Evolutionary conservation across 1,140 invertebrate genomes (phyloP).

Genomic region (Diabrotica virgifera): DNA sequence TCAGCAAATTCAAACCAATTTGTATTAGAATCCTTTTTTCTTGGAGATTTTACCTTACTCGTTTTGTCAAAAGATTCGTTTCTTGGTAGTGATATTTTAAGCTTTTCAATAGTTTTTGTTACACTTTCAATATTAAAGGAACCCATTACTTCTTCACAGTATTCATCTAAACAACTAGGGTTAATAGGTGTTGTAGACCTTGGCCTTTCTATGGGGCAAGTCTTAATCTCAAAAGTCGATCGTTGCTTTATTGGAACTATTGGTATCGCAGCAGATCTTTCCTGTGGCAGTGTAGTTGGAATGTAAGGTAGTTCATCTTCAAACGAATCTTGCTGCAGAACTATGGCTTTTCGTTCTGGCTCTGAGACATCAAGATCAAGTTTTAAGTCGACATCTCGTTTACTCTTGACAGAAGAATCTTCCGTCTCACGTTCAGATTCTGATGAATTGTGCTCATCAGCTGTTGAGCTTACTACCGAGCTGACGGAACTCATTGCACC

Average conservation of each 20-base stretch:
- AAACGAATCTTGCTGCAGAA: constrained; percentile 76
- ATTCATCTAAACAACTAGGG: constrained; percentile 75
- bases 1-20: constrained; percentile 65
- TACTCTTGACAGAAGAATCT: constrained; percentile 52
- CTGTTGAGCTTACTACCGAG: constrained; percentile 17
- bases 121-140: constrained; percentile 39
- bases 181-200: constrained; percentile 80
- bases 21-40: constrained; percentile 49
- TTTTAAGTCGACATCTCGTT: constrained; percentile 45
- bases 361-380: constrained; percentile 50
- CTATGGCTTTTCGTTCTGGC: constrained; percentile 70
- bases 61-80: constrained; percentile 51
- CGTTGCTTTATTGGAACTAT: constrained; percentile 78
- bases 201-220: constrained; percentile 82
- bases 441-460: constrained; percentile 66
- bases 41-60: constrained; percentile 48
- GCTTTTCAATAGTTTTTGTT: constrained; percentile 55
- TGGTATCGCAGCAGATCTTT: constrained; percentile 75
- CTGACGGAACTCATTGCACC: background rate
- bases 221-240: constrained; percentile 64
- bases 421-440: constrained; percentile 74
- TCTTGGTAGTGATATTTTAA: constrained; percentile 67
- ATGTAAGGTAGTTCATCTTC: constrained; percentile 85
- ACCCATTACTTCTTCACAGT: constrained; percentile 49
- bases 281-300: constrained; percentile 78